Evolutionary conservation across 2,113 vertebrate species (phyloP), one percentile per base, ranked within the genome.

Genomic region (Mesoclemmys tuberculata): DNA sequence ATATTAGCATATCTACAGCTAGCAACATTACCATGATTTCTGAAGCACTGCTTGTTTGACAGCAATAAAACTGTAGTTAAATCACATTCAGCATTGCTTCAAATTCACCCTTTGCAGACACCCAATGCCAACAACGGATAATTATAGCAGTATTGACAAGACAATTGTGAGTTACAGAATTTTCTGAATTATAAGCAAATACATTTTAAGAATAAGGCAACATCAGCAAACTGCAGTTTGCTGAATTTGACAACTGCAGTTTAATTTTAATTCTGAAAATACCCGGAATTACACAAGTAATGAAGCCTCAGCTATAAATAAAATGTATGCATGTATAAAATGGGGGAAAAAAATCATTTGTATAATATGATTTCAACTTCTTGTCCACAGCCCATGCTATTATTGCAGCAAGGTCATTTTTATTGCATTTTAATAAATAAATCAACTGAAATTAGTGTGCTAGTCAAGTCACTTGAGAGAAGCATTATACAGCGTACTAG

Each of bases 301-400:
- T 11, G 19, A 64, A 74, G 22, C 22, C 71, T 74, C 38, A 41
- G 71, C 71, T 74, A 41, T 26, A 74, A 41, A 41, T 11, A 22
- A 74, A 74, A 41, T 41, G 10, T 41, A 74, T 41, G 21, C 35
- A 74, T 22, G 7, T 38, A 41, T 74, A 74, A 38, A 21, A 74
- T 22, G 4, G 8, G 16, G 35, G n/a, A 6, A 5, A 3, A 38
- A 38, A 38, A 21, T 38, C 4, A 27, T 14, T 8, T 2, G 1
- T 35, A 80, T 79, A 41, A 90, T n/a, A 0, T 46, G 38, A 80
- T 74, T 80, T 8, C 18, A 80, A 58, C 16, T 44, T 82, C 31
- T 22, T 80, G 10, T 5, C 27, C 85, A 81, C 68, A 49, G 89
- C 68, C 4, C 3, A 51, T 0, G 21, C 2, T 8, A 10, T 31